Base-by-base conservation (phyloP, 1,140 invertebrate genomes). In the Sitodiplosis mosellana region DNA sequence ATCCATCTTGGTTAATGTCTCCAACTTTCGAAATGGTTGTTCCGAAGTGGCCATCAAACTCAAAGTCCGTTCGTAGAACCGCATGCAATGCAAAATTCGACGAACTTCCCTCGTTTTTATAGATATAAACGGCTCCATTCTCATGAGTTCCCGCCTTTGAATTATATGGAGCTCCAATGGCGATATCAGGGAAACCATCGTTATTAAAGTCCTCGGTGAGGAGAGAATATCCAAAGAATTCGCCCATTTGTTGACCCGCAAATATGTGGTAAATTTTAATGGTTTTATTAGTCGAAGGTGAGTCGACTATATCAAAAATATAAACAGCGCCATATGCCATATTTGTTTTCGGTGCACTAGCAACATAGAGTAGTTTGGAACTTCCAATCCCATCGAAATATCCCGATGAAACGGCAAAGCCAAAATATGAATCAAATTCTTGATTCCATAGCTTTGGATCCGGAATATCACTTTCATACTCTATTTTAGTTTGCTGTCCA, bases 101-200 rank as follows among this genome's bases (percentile, higher is more conserved):
- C 7, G 21, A 21, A 7, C 15, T 18, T 11, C 63, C 64, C 44
- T 63, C 59, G 53, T 69, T 72, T 20, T 73, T 58, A 53, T 71
- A 78, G 22, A 75, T 65, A 51, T 73, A 76, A 6, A 77, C 75
- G 46, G 67, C 69, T 7, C 75, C 75, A 51, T 76, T 71, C 45
- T 78, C 74, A 45, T 67, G 70, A 5, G 61, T 62, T 4, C 70
- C 59, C 51, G 57, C 54, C 50, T 63, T 51, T 49, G 66, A 43
- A 60, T 78, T 77, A 34, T 75, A 73, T 0, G 87, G 87, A 1
- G 86, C 82, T 15, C 86, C 84, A 20, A 91, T 74, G 14, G 89
- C 61, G 8, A 91, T 59, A 55, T 91, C 81, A 50, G 76, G 71
- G 17, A 70, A 65, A 1, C 71, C 74, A 59, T 90, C 83, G 3